These are phyloP conservation scores for Germaria angustata DNA, from an alignment of 2,888 invertebrate genomes.

Conservation along the genomic window DNA sequence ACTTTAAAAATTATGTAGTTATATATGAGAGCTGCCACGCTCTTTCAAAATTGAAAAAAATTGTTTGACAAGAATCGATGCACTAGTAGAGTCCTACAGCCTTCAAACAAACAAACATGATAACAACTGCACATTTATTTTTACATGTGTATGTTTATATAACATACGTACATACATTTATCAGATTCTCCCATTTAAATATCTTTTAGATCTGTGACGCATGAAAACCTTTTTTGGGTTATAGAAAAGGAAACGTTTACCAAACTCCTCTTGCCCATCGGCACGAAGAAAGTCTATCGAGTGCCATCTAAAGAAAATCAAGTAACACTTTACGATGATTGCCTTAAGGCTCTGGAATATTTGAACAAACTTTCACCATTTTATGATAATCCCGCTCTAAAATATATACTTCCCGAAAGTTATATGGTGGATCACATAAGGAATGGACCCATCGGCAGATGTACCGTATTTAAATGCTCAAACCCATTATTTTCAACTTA, in stretches of 20 bases:
- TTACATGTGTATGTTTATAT: not conserved
- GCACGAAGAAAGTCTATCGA: constrained; percentile 74
- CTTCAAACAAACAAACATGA: no score
- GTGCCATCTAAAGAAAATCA: constrained; percentile 75
- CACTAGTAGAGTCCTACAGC: no score
- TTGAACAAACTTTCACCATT: constrained; percentile 73
- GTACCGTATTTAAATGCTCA: constrained; percentile 75
- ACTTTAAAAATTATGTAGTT: no score
- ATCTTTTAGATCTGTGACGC: constrained; percentile 54
- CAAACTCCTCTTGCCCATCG: constrained; percentile 75
- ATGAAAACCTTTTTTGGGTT: constrained; percentile 73
- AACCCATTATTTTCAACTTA: constrained; percentile 77
- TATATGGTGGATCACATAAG: constrained; percentile 77
- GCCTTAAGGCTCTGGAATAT: constrained; percentile 74
- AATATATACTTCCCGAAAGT: constrained; percentile 74
- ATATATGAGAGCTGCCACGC: no score
- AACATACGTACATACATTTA: not conserved
- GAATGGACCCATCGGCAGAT: constrained; percentile 78
- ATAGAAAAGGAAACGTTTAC: constrained; percentile 76
- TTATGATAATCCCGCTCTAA: constrained; percentile 73
- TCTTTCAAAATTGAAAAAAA: no score
- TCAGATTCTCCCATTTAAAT: not conserved
- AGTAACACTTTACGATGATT: constrained; percentile 76
- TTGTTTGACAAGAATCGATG: no score
- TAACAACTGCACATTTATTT: not conserved